A percentile compares a stretch with the other conserved stretches of the same genome.
Evolutionary conservation across 2,797 vertebrate genomes (phyloP).

Genomic region (Gymnocypris eckloni): DNA sequence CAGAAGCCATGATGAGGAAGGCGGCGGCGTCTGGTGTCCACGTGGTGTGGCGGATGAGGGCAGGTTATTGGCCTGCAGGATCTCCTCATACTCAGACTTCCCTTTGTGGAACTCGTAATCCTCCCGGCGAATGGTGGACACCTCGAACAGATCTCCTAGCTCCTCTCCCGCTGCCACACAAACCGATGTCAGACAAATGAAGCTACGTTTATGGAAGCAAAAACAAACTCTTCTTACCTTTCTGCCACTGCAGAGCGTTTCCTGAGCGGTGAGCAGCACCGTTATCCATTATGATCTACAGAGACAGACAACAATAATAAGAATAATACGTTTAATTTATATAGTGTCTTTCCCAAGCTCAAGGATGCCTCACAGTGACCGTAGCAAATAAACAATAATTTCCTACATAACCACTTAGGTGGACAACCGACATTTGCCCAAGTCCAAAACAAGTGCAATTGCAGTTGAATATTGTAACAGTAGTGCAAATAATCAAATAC

Average conservation of each 20-base stretch:
- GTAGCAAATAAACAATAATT: background rate
- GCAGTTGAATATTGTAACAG: background rate
- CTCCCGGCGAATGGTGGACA: conserved; percentile 82
- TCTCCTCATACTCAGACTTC: conserved; percentile 84
- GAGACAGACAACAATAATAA: background rate
- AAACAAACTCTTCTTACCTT: conserved; percentile 67
- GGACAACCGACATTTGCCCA: background rate
- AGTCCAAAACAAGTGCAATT: background rate
- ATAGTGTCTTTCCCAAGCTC: background rate
- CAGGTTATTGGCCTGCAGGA: conserved; percentile 83
- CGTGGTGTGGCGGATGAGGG: conserved; percentile 80
- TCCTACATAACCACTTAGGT: background rate
- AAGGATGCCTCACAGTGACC: background rate
- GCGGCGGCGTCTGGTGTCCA: conserved; percentile 85
- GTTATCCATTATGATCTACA: conserved; percentile 85
- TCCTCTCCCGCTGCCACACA: conserved; percentile 77
- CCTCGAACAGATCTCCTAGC: conserved; percentile 81
- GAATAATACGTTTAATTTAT: background rate
- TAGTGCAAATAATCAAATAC: background rate
- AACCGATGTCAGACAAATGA: background rate
- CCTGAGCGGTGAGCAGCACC: conserved; percentile 73
- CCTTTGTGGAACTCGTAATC: conserved; percentile 85
- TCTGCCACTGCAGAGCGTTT: conserved; percentile 79
- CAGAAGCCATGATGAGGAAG: conserved; percentile 85
- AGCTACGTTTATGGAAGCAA: background rate